Conservation (phyloP, 2,113 vertebrate genomes). For the Gasterosteus aculeatus region DNA sequence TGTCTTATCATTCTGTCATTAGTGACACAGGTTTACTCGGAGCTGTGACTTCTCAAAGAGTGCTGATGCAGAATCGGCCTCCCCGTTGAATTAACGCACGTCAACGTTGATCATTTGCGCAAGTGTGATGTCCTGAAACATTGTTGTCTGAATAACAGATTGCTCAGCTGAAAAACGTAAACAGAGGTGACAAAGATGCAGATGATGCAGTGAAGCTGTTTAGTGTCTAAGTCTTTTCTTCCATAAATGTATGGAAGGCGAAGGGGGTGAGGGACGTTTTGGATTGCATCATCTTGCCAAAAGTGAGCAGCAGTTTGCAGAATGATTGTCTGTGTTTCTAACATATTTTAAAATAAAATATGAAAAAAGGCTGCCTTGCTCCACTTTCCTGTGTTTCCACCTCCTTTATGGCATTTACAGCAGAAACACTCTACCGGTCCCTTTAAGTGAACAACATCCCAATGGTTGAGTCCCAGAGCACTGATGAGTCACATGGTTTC, state of each 20-base stretch:
- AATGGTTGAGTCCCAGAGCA: slow-evolving; percentile 27
- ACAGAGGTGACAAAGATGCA: slow-evolving; percentile 31
- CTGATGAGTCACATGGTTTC: slow-evolving; percentile 24
- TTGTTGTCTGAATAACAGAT: slow-evolving; percentile 42
- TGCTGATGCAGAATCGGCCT: slow-evolving; percentile 52
- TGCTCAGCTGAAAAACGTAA: slow-evolving; percentile 35
- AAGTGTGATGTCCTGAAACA: slow-evolving; percentile 42
- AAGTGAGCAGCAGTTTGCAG: neutral
- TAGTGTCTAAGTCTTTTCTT: neutral
- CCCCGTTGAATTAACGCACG: slow-evolving; percentile 44
- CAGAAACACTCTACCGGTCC: slow-evolving; percentile 24
- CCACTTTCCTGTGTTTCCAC: slow-evolving; percentile 43
- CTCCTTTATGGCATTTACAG: slow-evolving; percentile 26
- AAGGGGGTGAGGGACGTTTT: no score
- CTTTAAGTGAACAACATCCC: slow-evolving; percentile 18
- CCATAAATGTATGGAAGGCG: neutral
- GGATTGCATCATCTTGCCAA: neutral
- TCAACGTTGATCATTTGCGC: slow-evolving; percentile 49
- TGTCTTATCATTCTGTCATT: slow-evolving; percentile 68
- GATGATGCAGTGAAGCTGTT: slow-evolving; percentile 22
- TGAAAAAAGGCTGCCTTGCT: slow-evolving; percentile 22
- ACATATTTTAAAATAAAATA: slow-evolving; percentile 31
- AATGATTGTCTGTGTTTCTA: slow-evolving; percentile 2
- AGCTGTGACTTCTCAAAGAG: slow-evolving; percentile 50
- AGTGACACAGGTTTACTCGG: slow-evolving; percentile 65